Base-by-base conservation (phyloP, 1,140 invertebrate species). In the Zaprionus africanus region DNA sequence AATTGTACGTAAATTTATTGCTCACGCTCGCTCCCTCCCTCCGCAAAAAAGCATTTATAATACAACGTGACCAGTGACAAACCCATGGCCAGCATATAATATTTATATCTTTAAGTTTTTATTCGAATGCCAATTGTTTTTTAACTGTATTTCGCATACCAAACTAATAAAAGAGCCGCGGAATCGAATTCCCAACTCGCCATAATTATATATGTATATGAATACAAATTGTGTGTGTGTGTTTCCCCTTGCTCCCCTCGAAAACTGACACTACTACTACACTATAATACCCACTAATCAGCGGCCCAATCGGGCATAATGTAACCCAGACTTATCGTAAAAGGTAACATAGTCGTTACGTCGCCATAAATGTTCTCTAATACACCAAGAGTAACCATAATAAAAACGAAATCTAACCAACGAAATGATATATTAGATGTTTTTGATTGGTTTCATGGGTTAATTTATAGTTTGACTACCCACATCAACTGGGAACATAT, bases 371-470 rank as follows among this genome's bases (percentile, higher is more conserved):
- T 71, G 83, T 76, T 81, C 62, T 81, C 75, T 88, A 88, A 87
- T 46, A 65, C 36, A 60, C n/a, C 24, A 49, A 76, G 59, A 67
- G 61, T 82, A 82, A 86, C 68, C 71, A 66, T 67, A 82, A 86
- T 72, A 86, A 86, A 73, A 82, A 78, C 84, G 84, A 87, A 74
- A 88, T 88, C 84, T 87, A 87, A 87, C 84, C 68, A 87, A 88
- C 84, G 84, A 87, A 76, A 60, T 38, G 26, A 41, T 41, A 31
- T 24, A 67, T 58, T 65, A 72, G 61, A 58, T 79, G 46, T 36
- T 70, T 67, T 77, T 28, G 64, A 34, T 83, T 75, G 60, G 76
- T 15, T 64, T 36, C 5, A 58, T 53, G 61, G 66, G 56, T 28
- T 19, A 19, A 43, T 7, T 15, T 15, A 31, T 4, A 26, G 24